Base-by-base conservation (phyloP, 2,113 vertebrate genomes). In the Sebastes fasciatus region DNA sequence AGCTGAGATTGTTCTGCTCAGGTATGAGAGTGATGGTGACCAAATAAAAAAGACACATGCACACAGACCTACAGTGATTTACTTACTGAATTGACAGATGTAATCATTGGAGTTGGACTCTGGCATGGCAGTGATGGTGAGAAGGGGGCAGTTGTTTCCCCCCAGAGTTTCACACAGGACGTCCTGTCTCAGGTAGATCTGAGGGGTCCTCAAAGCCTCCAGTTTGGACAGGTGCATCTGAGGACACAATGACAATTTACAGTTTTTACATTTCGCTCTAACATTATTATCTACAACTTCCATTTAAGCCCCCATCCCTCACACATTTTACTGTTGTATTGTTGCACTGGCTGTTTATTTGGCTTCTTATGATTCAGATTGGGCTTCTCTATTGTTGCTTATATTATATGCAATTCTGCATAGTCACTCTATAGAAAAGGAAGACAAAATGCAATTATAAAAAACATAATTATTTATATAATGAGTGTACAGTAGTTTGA, bases 61-160 rank as follows among this genome's bases (percentile, higher is more conserved):
- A n/a, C 42, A 46, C 4, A 73, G 21, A 68, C 42, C 5, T 12
- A 2, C 5, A 61, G 6, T 26, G 46, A 17, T 66, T 65, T 42
- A 97, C 98, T 96, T 95, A 99, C 98, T 96, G 89, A 99, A 98
- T 74, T 98, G 97, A 95, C 96, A 97, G 92, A 99, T 93, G 87
- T 98, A 96, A 86, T 99, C 97, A 54, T 94, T 96, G 88, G 96
- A 96, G 91, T 94, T 96, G 58, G 97, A 98, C 89, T 98, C 97
- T 0, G 98, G 98, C 97, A 98, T 97, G 69, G 98, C 98, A 72
- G 98, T 99, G 94, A 99, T 98, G 80, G 98, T 99, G 86, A 99
- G 94, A 88, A 99, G 91, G 0, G 98, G 98, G 91, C 98, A 99
- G 89, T 87, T 91, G 88, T 99, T 99, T 83, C 98, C 98, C 70